Base-by-base conservation (phyloP, 2,888 invertebrate genomes). In the Rhagophthalmus giganteus region DNA sequence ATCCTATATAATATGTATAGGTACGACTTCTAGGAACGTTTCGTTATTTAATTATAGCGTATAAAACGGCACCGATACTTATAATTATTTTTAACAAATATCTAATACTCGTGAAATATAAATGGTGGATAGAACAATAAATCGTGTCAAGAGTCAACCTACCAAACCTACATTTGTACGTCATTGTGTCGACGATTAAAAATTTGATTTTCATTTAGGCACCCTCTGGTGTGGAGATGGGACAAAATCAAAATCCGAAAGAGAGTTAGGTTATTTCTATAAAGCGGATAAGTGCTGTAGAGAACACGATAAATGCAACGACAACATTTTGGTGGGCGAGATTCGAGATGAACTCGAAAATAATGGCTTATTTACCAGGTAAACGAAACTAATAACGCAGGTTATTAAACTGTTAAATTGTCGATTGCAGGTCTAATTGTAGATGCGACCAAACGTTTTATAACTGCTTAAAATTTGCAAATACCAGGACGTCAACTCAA, bases 181-280 rank as follows among this genome's bases (percentile, higher is more conserved):
- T n/a, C n/a, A n/a, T n/a, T n/a, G n/a, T n/a, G n/a, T n/a, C n/a
- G n/a, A n/a, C n/a, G n/a, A n/a, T n/a, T n/a, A n/a, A n/a, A n/a
- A n/a, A n/a, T n/a, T n/a, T n/a, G n/a, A n/a, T n/a, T n/a, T n/a
- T n/a, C n/a, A n/a, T 28, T 12, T 54, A 83, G 88, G 88, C 5
- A 88, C 88, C 0, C 79, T 83, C 7, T 89, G 88, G 88, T 89
- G 88, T 61, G 88, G 88, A 0, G 79, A 79, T 38, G 88, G 88
- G 0, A 81, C 82, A 59, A 75, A 78, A 0, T 83, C 87, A 0
- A 73, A 76, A 6, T 76, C 77, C 2, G 73, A 78, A 9, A 73
- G 78, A 1, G 83, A 86, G 58, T 69, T 87, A n/a, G 88, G 87
- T 1, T 64, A 79, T 8, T 85, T 85, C 70, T 76, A 78, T 61